These are phyloP conservation scores for Siderastrea radians DNA, from an alignment of 92 coral and sea anemone genomes.

Conservation along the genomic window DNA sequence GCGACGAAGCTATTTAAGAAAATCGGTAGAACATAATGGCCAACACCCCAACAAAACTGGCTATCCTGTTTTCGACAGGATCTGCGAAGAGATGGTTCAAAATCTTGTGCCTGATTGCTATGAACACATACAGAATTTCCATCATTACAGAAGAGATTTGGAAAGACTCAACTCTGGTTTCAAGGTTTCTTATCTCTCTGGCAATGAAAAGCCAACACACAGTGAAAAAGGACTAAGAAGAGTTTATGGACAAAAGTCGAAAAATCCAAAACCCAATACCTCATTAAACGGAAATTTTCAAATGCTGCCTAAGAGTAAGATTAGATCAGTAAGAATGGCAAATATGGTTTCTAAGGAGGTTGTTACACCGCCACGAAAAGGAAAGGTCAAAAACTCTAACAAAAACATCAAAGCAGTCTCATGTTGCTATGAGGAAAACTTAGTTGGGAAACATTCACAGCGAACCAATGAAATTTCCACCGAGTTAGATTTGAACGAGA, in stretches of 20 bases:
- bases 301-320: neutral
- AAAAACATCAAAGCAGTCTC: neutral
- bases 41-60: neutral
- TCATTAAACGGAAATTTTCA: neutral
- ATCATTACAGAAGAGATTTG: slow-evolving; percentile 80
- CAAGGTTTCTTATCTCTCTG: slow-evolving; percentile 71
- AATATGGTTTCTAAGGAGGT: neutral
- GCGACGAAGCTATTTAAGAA: neutral
- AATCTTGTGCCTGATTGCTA: slow-evolving; percentile 73
- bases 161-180: slow-evolving; percentile 66
- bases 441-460: neutral
- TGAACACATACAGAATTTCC: slow-evolving; percentile 80
- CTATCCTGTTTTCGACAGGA: slow-evolving; percentile 19
- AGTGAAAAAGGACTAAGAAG: neutral
- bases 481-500: neutral
- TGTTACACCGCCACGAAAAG: neutral
- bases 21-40: neutral
- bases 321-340: slow-evolving; percentile 10
- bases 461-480: neutral
- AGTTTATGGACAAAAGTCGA: slow-evolving; percentile 24
- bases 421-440: too few species aligned
- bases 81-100: slow-evolving; percentile 32
- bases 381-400: neutral
- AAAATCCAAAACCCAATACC: neutral
- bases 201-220: neutral